phyloP scores from a whole-genome alignment of 2,113 vertebrate species.

The Tautogolabrus adspersus region DNA sequence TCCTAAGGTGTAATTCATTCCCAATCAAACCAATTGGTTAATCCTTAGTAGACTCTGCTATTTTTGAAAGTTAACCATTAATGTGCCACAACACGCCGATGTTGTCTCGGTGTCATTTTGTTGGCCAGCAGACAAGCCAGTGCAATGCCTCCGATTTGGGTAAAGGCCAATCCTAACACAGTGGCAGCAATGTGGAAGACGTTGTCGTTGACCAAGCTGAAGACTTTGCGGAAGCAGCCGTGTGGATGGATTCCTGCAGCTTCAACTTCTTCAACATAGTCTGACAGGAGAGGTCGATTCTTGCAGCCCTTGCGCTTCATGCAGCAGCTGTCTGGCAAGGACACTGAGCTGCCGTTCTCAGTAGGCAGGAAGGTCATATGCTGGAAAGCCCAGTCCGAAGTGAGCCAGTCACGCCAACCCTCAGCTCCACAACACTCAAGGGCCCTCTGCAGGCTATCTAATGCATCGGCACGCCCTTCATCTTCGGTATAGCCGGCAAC shows the following conservation, averaged over 20 bases:
- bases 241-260: constrained; percentile 77
- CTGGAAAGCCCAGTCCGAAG: constrained; percentile 85
- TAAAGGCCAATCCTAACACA: constrained; percentile 86
- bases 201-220: constrained; percentile 88
- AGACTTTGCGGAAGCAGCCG: constrained; percentile 89
- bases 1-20: not conserved
- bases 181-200: constrained; percentile 87
- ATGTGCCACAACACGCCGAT: constrained; percentile 67
- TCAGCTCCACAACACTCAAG: constrained; percentile 89
- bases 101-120: constrained; percentile 73
- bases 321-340: constrained; percentile 91
- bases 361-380: constrained; percentile 64
- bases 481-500: constrained; percentile 86
- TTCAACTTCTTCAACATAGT: constrained; percentile 50
- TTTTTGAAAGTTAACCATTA: constrained; percentile 15
- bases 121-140: constrained; percentile 87
- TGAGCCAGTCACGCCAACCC: constrained; percentile 89
- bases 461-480: constrained; percentile 84
- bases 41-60: not conserved
- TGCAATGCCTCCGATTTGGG: constrained; percentile 85
- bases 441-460: constrained; percentile 87
- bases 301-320: constrained; percentile 83
- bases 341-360: constrained; percentile 76
- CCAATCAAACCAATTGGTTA: not conserved
- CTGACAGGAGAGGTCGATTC: constrained; percentile 77